Evolutionary conservation across 2,888 invertebrate genomes (phyloP).

Genomic region (Drosophila anomelani): DNA sequence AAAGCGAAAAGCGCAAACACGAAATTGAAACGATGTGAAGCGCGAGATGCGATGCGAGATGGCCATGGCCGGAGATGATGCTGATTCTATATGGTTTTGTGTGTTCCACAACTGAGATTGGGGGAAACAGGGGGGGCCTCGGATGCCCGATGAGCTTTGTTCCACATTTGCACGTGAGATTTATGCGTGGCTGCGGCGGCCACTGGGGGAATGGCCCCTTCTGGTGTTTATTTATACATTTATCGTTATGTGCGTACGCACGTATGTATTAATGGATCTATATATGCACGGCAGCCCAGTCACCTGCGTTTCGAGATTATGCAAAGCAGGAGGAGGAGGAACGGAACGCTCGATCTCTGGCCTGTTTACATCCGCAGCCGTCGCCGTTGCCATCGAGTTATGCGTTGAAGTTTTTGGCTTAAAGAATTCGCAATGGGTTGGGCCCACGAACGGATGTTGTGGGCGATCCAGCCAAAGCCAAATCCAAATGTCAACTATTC

Average conservation of each 20-base stretch:
- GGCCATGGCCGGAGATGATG: constrained; percentile 16
- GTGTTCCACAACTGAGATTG: constrained; percentile 36
- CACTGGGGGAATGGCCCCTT: constrained; percentile 29
- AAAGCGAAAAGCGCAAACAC: constrained; percentile 31
- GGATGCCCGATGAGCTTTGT: constrained; percentile 56
- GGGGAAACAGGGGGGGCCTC: not conserved
- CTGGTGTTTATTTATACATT: constrained; percentile 69
- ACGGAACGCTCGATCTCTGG: constrained; percentile 31
- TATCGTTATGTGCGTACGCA: constrained; percentile 51
- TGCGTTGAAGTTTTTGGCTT: constrained; percentile 32
- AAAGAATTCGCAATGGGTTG: constrained; percentile 60
- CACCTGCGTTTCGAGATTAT: constrained; percentile 64
- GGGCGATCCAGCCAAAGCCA: constrained; percentile 62
- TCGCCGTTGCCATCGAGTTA: constrained; percentile 18
- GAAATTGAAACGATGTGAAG: constrained; percentile 36
- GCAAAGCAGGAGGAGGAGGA: constrained; percentile 45
- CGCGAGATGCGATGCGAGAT: constrained; percentile 33
- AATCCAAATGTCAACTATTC: constrained; percentile 63
- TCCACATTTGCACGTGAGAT: constrained; percentile 75
- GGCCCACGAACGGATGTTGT: constrained; percentile 71
- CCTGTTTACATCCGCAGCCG: constrained; percentile 32
- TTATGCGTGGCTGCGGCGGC: constrained; percentile 64
- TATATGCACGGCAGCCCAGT: constrained; percentile 28
- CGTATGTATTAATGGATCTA: constrained; percentile 24
- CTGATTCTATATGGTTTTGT: constrained; percentile 7